Percentiles rank a stretch among this genome's conserved stretches.
These are phyloP conservation scores for Platycheirus albimanus DNA, from an alignment of 2,888 invertebrate genomes.

Conservation along the genomic window DNA sequence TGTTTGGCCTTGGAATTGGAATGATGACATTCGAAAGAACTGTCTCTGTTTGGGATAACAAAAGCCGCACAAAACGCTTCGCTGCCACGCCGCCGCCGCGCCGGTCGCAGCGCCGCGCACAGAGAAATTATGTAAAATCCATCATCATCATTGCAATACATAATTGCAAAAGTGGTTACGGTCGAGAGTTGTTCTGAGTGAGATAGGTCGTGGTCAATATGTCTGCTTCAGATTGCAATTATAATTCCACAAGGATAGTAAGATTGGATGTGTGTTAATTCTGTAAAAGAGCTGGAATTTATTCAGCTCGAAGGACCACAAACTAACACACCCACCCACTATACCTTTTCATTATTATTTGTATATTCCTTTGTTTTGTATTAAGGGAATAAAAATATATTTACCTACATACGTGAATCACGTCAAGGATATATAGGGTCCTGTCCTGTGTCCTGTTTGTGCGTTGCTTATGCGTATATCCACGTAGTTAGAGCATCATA, in stretches of 20 bases:
- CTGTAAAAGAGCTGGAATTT: slow-evolving; percentile 17
- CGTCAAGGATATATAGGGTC: slow-evolving; percentile 1
- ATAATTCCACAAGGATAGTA: slow-evolving; percentile 25
- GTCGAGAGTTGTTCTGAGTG: slow-evolving; percentile 7
- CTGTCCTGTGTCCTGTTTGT: slow-evolving; percentile 4
- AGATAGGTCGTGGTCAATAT: slow-evolving; percentile 46
- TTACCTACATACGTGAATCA: slow-evolving; percentile 45
- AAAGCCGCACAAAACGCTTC: slow-evolving; percentile 35
- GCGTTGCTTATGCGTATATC: slow-evolving; percentile 4
- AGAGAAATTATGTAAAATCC: slow-evolving; percentile 46
- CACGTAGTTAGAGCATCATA: neutral
- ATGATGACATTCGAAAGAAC: slow-evolving; percentile 37
- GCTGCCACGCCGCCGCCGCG: too few species aligned
- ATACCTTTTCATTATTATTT: neutral
- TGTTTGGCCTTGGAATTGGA: slow-evolving; percentile 39
- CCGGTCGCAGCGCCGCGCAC: too few species aligned
- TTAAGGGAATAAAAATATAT: slow-evolving; percentile 62
- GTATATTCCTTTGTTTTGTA: slow-evolving; percentile 52
- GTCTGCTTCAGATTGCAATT: slow-evolving; percentile 38
- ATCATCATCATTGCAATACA: slow-evolving; percentile 50
- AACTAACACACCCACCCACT: neutral
- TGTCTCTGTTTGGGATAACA: slow-evolving; percentile 52
- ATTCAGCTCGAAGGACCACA: slow-evolving; percentile 49
- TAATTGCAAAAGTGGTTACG: too few species aligned
- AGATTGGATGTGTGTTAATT: slow-evolving; percentile 31